Evolutionary conservation across 2,888 invertebrate species (phyloP), one percentile per base, ranked within the genome.

Genomic region (Tachina grossa): DNA sequence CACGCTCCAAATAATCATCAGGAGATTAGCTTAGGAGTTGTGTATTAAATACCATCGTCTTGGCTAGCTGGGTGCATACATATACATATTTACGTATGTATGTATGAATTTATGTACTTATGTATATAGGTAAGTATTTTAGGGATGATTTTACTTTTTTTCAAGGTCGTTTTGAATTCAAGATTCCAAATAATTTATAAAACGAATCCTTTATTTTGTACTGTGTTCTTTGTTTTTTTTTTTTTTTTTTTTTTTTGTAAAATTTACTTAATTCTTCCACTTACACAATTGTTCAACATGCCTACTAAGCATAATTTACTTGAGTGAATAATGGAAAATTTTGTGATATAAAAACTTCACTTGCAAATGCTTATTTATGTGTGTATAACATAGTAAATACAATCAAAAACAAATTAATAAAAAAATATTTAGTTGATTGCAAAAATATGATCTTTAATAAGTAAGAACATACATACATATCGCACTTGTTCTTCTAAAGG

Each of bases 311-410:
- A 69, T n/a, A 43, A 78, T 74, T 61, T 59, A 47, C 14, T 69
- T 53, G 0, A 41, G 45, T 45, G 39, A 61, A 74, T 41, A 85
- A 63, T 81, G 84, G 81, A 84, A 84, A 84, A 53, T 74, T 84
- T 31, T 81, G 22, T 68, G 55, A 75, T 43, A 66, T 49, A 75
- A 49, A 75, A 78, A 61, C 51, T 72, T 83, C 47, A 83, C 59
- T 59, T 57, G 71, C 11, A 57, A 57, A 65, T 31, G 31, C 31
- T 31, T 31, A 31, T 31, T 5, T 31, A 1, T 31, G 31, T 31
- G 4, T 4, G 31, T 31, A 22, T 31, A 31, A 3, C 0, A 31
- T 31, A 31, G 31, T 31, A 63, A 68, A 57, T 57, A 77, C n/a
- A 63, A 77, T 45, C 13, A 53, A 63, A 5, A 53, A 72, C 14